Evolutionary conservation across 2,113 vertebrate species (phyloP).

Genomic region (Meles meles): DNA sequence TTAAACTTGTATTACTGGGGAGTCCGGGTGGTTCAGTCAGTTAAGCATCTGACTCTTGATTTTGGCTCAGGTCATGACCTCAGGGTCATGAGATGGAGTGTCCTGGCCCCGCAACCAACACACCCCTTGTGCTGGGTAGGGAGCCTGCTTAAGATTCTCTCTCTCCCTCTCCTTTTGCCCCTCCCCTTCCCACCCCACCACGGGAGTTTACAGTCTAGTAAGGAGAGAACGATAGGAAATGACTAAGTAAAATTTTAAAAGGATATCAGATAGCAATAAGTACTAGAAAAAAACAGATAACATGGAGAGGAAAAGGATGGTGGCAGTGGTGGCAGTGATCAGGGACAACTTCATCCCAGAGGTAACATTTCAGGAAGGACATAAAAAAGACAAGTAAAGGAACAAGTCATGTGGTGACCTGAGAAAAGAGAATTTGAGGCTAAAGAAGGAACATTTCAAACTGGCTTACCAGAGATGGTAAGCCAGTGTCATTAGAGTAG

Average conservation of each 20-base stretch:
- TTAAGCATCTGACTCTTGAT: not conserved
- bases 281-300: not conserved
- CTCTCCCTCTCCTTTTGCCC: not conserved
- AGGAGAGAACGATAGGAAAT: not conserved
- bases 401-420: not conserved
- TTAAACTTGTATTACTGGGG: not conserved
- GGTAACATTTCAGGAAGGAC: not conserved
- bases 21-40: not conserved
- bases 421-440: not conserved
- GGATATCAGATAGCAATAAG: not conserved
- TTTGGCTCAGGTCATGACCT: not conserved
- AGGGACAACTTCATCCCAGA: not conserved
- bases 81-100: not conserved
- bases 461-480: not conserved
- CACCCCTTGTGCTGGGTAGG: not conserved
- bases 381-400: not conserved
- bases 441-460: not conserved
- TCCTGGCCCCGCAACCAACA: too few species aligned
- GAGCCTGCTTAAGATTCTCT: not conserved
- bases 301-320: not conserved
- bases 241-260: not conserved
- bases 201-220: not conserved
- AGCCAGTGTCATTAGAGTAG: not conserved
- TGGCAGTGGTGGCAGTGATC: not conserved
- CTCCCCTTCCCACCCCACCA: not conserved